Base-by-base conservation (phyloP, 2,797 vertebrate genomes). In the Artibeus jamaicensis region DNA sequence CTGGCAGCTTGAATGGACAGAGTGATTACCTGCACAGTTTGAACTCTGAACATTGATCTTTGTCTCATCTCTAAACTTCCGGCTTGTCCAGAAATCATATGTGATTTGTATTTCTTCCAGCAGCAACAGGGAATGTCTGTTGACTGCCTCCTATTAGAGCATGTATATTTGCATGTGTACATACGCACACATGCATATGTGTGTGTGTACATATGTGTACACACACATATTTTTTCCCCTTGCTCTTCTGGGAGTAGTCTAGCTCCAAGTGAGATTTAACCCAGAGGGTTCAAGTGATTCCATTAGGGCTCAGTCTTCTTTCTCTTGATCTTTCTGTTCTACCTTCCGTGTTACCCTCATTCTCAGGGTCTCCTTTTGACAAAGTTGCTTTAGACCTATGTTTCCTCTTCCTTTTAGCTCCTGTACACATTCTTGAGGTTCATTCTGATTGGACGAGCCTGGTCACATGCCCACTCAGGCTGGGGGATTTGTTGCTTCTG, bases 261-360 rank as follows among this genome's bases (percentile, higher is more conserved):
- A 68, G 5, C 53, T 89, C 53, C 71, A 85, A 65, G 18, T 85
- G 53, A 71, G 44, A 78, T 46, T 62, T 88, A 48, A 85, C 85
- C 76, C n/a, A 71, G 44, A 89, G 53, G 65, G 42, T 39, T 79
- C 46, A 78, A 19, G 65, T 78, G 65, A 65, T 89, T 93, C 77
- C 16, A 73, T 93, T n/a, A 89, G 67, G 26, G 65, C n/a, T 73
- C n/a, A 78, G 32, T 78, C 32, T 95, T 85, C 53, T 95, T 93
- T 65, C 32, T 89, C 44, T 73, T 78, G 65, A 29, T 85, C 19
- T 95, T 89, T 89, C 39, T 88, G 44, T 78, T 77, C 53, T 73
- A 32, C 29, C 79, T 79, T 88, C 65, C 73, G 22, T 55, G 57
- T 88, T 85, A 14, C 46, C 22, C 21, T 93, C 44, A 83, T 79